Evolutionary conservation across 2,797 vertebrate species (phyloP), one percentile per base, ranked within the genome.

Genomic region (Staurois parvus): DNA sequence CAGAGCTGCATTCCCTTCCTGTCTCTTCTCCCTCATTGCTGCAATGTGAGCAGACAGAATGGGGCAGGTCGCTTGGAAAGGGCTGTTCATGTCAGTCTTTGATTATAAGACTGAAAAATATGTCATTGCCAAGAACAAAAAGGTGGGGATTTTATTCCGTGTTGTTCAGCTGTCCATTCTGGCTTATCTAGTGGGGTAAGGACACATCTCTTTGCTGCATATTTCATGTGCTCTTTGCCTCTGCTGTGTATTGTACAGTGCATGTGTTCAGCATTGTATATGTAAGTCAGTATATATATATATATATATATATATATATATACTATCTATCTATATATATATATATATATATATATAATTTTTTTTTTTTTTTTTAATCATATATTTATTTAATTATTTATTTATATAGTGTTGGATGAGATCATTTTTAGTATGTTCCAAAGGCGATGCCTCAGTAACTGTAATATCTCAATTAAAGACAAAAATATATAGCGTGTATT

Each of bases 101-200:
- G 97, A 99, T 91, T 99, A 97, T 92, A 99, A 99, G 91, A 99
- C 97, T 0, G 96, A 96, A 89, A 99, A 99, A 91, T 97, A 96
- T 89, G 97, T 99, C 89, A 96, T 99, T 72, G 97, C 97, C 0
- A 96, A 97, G 92, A 99, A 97, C 94, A 97, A 95, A 92, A 97
- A 94, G 88, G 96, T 99, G 59, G 98, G 98, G 83, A 90, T 99
- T 81, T 94, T 99, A 72, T 98, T 97, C 68, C 89, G 98, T 76
- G 92, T 95, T 77, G 94, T 97, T 89, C 98, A 99, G 92, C 91
- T 98, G 85, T 94, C 94, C 81, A 95, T 98, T 86, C 93, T 99
- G 93, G 94, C 93, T 52, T 99, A 95, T 91, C 89, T 95, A 82
- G 89, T 95, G 90, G 91, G 93, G 94, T 95, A 93, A 92, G 92